Base-by-base conservation (phyloP, 1,140 invertebrate species). In the Adelges cooleyi region DNA sequence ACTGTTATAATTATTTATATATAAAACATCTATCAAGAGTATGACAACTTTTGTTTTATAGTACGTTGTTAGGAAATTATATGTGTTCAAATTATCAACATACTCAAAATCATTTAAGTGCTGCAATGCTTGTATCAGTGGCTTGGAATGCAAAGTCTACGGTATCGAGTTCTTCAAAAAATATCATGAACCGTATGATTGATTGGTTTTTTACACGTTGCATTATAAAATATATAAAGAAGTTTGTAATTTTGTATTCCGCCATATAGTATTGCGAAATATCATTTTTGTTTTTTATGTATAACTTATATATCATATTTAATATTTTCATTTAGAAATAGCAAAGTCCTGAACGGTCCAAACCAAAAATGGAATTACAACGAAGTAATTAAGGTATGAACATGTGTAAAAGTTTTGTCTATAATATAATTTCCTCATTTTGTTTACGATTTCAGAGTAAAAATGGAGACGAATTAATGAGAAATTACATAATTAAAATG, bases 401-500 rank as follows among this genome's bases (percentile, higher is more conserved):
- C 25, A 17, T 48, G 4, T 48, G 8, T 22, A 48, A 48, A 48
- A 22, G 15, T n/a, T 48, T 8, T 8, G 4, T 17, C n/a, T n/a
- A 17, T 8, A 48, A 17, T 48, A 8, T 54, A 20, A 8, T 2
- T 4, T 18, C 22, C 4, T 17, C 33, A n/a, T 15, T 44, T 53
- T 56, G 36, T 48, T 29, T 70, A 23, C 66, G 66, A 20, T 68
- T 73, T 51, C 68, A 86, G 81, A 85, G 84, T 70, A 81, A 80
- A 71, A 87, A 87, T 0, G 84, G 92, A 59, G 80, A 86, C 68
- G 84, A 92, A 73, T 92, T 93, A 77, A 90, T 93, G 76, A 78
- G 81, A 10, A 75, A 82, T 40, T 92, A 91, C 73, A 92, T 89
- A n/a, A 78, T 82, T 11, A 83, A 83, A 68, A 84, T 90, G 73